Evolutionary conservation across 2,888 invertebrate genomes (phyloP), one percentile per base, ranked within the genome.

Genomic region (Plusia festucae): DNA sequence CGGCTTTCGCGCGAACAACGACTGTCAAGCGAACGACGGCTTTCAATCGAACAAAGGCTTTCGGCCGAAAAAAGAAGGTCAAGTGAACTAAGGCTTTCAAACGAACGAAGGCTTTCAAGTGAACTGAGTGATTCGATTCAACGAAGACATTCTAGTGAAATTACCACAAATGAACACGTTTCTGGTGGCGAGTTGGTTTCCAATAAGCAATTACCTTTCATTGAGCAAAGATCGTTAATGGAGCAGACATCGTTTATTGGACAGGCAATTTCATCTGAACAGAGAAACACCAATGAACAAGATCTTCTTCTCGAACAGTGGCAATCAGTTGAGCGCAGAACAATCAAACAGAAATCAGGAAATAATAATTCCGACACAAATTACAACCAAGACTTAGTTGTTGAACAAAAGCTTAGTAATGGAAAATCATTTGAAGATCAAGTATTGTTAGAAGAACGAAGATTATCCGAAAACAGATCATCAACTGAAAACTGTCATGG

Each of bases 61-160:
- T 32, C 55, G 20, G 11, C 11, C 49, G 58, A 71, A 24, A 46
- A 13, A 11, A 24, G 24, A 15, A 24, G 5, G 2, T 54, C 16
- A n/a, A 54, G 40, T 7, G 40, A 53, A 46, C 65, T 15, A 2
- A 55, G n/a, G 7, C n/a, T 24, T 16, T 56, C 40, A 53, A 59
- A 11, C 60, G 63, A 72, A 54, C 40, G 24, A 16, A 61, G 56
- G 49, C 34, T 22, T 9, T 56, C 40, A 52, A 55, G 11, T 62
- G 63, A 72, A 56, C 40, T 32, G 15, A 59, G 57, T 40, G 30
- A 20, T 11, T 59, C 32, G 27, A 32, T 59, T 2, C 63, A 70
- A n/a, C 68, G 54, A 6, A 52, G 52, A 22, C 52, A 54, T 24
- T 70, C 68, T 3, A 60, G 46, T 56, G 72, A 74, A 22, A 46